Evolutionary conservation across 2,113 vertebrate genomes (phyloP), one percentile per base, ranked within the genome.

Genomic region (Cnemophilus loriae): DNA sequence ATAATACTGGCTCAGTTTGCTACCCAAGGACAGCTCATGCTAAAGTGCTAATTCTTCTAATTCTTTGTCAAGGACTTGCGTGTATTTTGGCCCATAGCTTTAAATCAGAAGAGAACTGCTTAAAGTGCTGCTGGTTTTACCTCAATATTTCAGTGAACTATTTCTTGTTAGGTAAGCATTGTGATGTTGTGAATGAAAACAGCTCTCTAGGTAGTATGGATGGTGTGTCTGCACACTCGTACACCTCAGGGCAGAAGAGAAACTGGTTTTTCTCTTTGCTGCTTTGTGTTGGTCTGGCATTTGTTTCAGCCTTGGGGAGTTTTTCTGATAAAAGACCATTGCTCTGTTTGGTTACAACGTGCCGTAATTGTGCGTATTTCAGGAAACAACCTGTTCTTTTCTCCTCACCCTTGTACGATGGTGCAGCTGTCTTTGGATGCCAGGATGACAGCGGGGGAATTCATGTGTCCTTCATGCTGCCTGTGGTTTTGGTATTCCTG

Each of bases 361-460:
- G 20, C 46, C 0, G 0, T 56, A 70, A 60, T 22, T 68, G 18
- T 37, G 42, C 0, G 0, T 74, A 33, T 76, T 94, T 82, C 1
- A 2, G 46, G 70, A 83, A 75, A 65, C 59, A 80, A 35, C 60
- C 52, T 59, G 24, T 69, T 82, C 18, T 65, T 73, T 76, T 46
- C 37, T 76, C 12, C 21, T 70, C 18, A 26, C 50, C 24, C 11
- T 22, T 37, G 21, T 20, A 28, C n/a, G 75, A 30, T 1, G 1
- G 20, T 37, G 46, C 49, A 46, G 30, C 74, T 84, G 52, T 67
- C 63, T 90, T 60, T 52, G 53, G 49, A 39, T 75, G 44, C 65
- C 67, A 61, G 39, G 55, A 42, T 55, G 59, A 23, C 26, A 65
- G 49, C 0, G 0, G 33, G 23, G 52, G 60, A 84, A 71, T 86